Evolutionary conservation across 2,888 invertebrate species (phyloP).

Genomic region (Athalia cordata): DNA sequence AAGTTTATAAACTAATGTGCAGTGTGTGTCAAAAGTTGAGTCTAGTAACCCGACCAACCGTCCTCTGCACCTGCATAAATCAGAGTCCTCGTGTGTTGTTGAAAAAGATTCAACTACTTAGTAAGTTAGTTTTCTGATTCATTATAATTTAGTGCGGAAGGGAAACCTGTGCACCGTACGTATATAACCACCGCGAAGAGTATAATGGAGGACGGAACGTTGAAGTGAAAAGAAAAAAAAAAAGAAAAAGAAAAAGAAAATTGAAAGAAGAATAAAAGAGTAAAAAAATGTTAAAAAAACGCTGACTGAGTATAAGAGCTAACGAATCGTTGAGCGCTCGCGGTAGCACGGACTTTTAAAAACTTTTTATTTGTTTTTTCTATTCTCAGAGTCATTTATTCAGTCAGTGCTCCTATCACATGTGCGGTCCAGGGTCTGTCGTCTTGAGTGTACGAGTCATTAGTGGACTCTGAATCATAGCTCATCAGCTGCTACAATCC

Average conservation of each 20-base stretch:
- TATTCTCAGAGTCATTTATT: slow-evolving; percentile 19
- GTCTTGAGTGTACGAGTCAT: neutral
- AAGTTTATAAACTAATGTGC: too few relatives aligned
- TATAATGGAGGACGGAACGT: neutral
- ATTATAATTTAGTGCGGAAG: too few relatives aligned
- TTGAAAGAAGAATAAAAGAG: neutral
- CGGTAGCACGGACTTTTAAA: slow-evolving; percentile 1
- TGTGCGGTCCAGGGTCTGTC: neutral
- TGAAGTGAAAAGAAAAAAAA: neutral
- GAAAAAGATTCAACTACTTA: too few relatives aligned
- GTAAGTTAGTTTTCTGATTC: too few relatives aligned
- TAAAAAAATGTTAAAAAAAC: neutral
- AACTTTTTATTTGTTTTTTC: neutral
- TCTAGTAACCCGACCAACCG: too few relatives aligned
- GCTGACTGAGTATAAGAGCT: neutral
- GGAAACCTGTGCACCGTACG: too few relatives aligned
- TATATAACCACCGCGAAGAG: too few relatives aligned
- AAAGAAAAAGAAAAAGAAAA: neutral
- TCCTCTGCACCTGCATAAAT: too few relatives aligned
- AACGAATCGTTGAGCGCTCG: slow-evolving; percentile 4
- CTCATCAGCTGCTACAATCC: slow-evolving; percentile 3
- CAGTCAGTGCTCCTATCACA: slow-evolving; percentile 1
- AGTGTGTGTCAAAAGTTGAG: too few relatives aligned
- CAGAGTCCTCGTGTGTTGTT: too few relatives aligned
- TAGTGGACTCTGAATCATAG: slow-evolving; percentile 20